These are phyloP conservation scores for Moxostoma hubbsi DNA, from an alignment of 2,797 vertebrate genomes.

Conservation along the genomic window DNA sequence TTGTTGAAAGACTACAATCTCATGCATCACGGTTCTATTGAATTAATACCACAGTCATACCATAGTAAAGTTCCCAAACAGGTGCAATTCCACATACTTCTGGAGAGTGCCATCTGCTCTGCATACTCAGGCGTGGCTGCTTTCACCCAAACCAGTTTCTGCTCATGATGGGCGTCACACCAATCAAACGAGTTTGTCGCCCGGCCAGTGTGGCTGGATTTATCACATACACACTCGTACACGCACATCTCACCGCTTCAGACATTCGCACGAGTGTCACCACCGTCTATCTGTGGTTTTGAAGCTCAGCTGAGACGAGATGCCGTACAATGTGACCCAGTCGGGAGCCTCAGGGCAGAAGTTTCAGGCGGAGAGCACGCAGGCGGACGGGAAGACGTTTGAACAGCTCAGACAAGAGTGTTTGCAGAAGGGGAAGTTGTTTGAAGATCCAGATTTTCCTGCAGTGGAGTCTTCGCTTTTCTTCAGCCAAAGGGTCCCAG, in stretches of 20 bases:
- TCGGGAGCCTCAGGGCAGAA: conserved; percentile 46
- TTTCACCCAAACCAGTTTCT: conserved; percentile 72
- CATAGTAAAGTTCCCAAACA: conserved; percentile 12
- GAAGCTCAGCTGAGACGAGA: conserved; percentile 51
- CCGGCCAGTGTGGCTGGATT: background rate
- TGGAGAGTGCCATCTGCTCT: background rate
- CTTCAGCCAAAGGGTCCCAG: conserved; percentile 83
- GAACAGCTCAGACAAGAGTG: conserved; percentile 83
- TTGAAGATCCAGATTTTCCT: conserved; percentile 90
- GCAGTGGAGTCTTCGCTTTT: conserved; percentile 83
- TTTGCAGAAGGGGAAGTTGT: conserved; percentile 76
- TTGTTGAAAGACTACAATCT: background rate
- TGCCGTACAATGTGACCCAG: conserved; percentile 77
- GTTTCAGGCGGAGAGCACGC: conserved; percentile 62
- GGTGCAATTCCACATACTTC: background rate
- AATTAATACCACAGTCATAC: conserved; percentile 33
- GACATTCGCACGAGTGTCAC: conserved; percentile 15
- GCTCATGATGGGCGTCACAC: conserved; percentile 63
- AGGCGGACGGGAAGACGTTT: conserved; percentile 81
- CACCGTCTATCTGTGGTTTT: conserved; percentile 29
- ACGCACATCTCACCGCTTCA: conserved; percentile 22
- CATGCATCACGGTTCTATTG: conserved; percentile 19
- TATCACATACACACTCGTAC: background rate
- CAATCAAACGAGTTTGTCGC: conserved; percentile 60
- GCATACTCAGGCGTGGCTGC: conserved; percentile 61